Evolutionary conservation across 2,888 invertebrate genomes (phyloP).

Genomic region (Heteromyza rotundicornis): DNA sequence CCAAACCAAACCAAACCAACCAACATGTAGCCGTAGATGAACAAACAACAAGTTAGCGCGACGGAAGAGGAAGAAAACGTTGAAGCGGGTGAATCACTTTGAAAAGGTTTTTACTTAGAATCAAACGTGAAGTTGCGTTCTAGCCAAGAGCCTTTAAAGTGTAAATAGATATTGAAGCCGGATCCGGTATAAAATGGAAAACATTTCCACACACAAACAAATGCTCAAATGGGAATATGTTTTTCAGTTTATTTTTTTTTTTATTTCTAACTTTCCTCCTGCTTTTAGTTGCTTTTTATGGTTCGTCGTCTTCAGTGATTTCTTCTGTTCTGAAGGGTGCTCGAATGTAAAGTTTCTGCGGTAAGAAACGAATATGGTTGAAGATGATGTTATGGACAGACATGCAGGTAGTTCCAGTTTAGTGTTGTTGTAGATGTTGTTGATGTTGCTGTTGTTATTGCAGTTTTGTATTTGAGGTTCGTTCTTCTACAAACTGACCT

Average conservation of each 20-base stretch:
- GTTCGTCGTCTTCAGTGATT: not conserved
- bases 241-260: not conserved
- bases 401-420: slow-evolving; percentile 7
- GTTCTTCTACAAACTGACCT: slow-evolving; percentile 4
- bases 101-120: too few species aligned
- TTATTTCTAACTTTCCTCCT: not conserved
- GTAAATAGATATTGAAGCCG: not conserved
- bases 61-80: too few species aligned
- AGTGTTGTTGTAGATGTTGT: not conserved
- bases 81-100: too few species aligned
- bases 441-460: not conserved
- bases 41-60: too few species aligned
- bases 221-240: not conserved
- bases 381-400: not conserved
- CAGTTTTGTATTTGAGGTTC: not conserved
- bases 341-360: not conserved
- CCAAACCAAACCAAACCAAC: too few species aligned
- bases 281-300: too few species aligned
- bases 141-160: not conserved
- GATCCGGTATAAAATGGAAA: too few species aligned
- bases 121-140: too few species aligned
- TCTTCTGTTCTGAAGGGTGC: not conserved
- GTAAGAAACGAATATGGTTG: not conserved
- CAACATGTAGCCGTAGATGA: too few species aligned
- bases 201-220: too few species aligned